Conservation (phyloP, 1,140 invertebrate species). For the Dendroctonus ponderosae region DNA sequence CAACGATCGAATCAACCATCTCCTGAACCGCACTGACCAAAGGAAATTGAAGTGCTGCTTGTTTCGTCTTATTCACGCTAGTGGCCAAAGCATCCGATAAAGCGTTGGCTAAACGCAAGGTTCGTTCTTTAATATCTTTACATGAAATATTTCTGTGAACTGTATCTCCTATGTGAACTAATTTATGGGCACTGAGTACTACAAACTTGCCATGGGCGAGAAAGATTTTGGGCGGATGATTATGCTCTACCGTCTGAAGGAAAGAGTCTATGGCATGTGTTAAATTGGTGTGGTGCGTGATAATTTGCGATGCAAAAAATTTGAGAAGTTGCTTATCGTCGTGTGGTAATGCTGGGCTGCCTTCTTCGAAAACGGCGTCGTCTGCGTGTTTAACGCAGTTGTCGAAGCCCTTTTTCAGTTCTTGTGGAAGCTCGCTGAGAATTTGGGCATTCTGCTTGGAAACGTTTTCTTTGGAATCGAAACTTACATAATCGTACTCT, state of each 20-base stretch:
- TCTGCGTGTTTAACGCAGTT: constrained; percentile 71
- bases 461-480: constrained; percentile 75
- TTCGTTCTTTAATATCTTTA: constrained; percentile 68
- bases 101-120: constrained; percentile 76
- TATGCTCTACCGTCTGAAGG: constrained; percentile 84
- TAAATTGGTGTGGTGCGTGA: constrained; percentile 78
- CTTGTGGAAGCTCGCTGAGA: constrained; percentile 66
- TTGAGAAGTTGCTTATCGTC: constrained; percentile 80
- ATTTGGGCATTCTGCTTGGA: constrained; percentile 72
- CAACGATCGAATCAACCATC: constrained; percentile 88
- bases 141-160: constrained; percentile 78
- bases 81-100: constrained; percentile 80
- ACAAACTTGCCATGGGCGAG: constrained; percentile 93
- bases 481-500: constrained; percentile 91
- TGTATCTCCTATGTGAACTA: constrained; percentile 91
- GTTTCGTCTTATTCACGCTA: constrained; percentile 85
- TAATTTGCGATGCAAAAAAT: constrained; percentile 83
- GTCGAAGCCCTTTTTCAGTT: constrained; percentile 73
- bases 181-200: constrained; percentile 85
- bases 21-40: constrained; percentile 86
- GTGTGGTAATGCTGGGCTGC: constrained; percentile 59
- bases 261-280: constrained; percentile 90
- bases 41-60: constrained; percentile 86
- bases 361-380: constrained; percentile 55
- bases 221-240: constrained; percentile 90